Percentiles rank a stretch among this genome's conserved stretches.
phyloP scores from a whole-genome alignment of 23 tunicate genomes.

The Botrylloides violaceus region DNA sequence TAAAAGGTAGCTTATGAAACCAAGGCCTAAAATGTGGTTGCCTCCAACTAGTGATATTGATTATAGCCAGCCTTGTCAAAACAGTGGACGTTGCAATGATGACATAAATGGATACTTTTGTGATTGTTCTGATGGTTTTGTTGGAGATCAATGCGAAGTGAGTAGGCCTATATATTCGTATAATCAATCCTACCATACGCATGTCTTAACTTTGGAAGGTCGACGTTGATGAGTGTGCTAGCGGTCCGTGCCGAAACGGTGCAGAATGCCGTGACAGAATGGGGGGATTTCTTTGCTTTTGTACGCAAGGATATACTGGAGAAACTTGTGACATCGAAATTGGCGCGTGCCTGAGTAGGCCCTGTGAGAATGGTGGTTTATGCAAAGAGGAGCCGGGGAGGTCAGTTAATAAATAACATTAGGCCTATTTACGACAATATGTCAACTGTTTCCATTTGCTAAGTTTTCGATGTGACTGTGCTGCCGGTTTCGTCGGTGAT shows the following conservation, averaged over 20 bases:
- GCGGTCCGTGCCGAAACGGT: conserved; percentile 14
- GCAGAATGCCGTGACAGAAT: conserved; percentile 9
- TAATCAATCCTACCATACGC: no score
- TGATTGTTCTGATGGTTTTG: conserved; percentile 10
- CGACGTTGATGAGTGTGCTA: conserved; percentile 21
- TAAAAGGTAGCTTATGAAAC: background rate
- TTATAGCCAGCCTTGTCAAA: conserved; percentile 14
- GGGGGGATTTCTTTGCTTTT: conserved; percentile 5
- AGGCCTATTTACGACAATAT: no score
- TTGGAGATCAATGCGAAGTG: conserved; percentile 9
- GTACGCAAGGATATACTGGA: conserved; percentile 5
- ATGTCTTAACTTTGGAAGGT: conserved; percentile 1
- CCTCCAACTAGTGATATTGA: background rate
- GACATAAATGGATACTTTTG: conserved; percentile 6
- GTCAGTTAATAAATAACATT: no score
- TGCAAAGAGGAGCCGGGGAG: conserved; percentile 6
- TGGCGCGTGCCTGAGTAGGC: conserved; percentile 7
- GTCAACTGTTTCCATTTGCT: background rate
- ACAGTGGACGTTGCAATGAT: conserved; percentile 21
- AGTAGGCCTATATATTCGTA: no score
- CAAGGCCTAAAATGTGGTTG: no score
- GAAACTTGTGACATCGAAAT: conserved; percentile 11
- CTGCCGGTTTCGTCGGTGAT: conserved; percentile 4
- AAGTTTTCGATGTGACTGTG: conserved; percentile 8
- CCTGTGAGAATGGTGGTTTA: conserved; percentile 14